Base-by-base conservation (phyloP, 1,140 invertebrate species). In the Hyles euphorbiae region DNA sequence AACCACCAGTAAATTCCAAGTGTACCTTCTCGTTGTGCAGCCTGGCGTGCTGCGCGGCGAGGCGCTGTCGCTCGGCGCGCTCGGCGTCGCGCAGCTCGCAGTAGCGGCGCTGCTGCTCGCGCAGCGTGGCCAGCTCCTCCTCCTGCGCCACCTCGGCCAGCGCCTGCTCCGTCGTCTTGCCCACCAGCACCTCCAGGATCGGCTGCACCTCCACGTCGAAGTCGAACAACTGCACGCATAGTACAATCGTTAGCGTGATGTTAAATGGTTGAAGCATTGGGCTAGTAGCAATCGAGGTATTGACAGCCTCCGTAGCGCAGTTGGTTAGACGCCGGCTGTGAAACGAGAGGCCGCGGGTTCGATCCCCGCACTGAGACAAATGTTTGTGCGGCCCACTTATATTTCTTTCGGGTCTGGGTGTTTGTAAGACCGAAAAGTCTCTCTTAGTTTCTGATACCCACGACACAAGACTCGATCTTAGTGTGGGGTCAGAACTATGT, bases 121-220 rank as follows among this genome's bases (percentile, higher is more conserved):
- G 90, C 56, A 96, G 89, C 5, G 93, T 91, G 5, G 92, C 92
- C 57, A 95, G 85, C 82, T 95, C 94, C 78, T 95, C 94, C 74
- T 96, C 94, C 73, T 95, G 94, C 5, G 95, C 89, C 47, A 95
- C 93, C 82, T 98, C 97, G 3, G 95, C 91, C 65, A 98, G 88
- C 8, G 96, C 93, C 87, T 97, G 95, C 76, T 97, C 95, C 45
- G 97, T 91, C 36, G 95, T 96, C 80, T 96, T 96, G 32, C 96
- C 96, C 12, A 98, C 94, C 34, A 98, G 87, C 10, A 95, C 93
- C 83, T 98, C 96, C 53, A 98, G 90, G 46, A 98, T 94, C 5
- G 96, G 96, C 72, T 94, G 93, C 6, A 97, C 96, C 83, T 98
- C 96, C 68, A 92, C 86, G 84, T 98, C 96, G 87, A 96, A 98